Base-by-base conservation (phyloP, 2,113 vertebrate species). In the Oreochromis aureus region DNA sequence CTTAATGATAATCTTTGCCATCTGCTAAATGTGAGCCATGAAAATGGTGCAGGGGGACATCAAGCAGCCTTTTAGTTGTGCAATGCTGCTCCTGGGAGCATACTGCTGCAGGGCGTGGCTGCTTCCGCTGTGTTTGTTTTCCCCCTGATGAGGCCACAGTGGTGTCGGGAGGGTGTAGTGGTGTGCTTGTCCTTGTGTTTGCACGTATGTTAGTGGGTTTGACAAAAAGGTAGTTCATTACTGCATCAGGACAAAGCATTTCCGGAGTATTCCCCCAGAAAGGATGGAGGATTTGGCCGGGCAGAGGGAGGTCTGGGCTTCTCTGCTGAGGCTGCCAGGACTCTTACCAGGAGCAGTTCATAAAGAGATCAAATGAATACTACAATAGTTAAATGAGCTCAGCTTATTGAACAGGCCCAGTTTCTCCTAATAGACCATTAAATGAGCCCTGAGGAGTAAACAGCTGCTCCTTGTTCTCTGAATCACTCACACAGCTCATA, bases 61-160 rank as follows among this genome's bases (percentile, higher is more conserved):
- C 5, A 59, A 32, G 30, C 0, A 0, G 13, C 56, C 27, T 0
- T 56, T 56, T 24, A 0, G 54, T 24, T 56, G 22, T 0, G 11
- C 10, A 6, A 56, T 24, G 54, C 11, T 13, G 54, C 22, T 56
- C 11, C 1, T 7, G 11, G 54, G n/a, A 1, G 1, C 54, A 56
- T 24, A 7, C 54, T 24, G 2, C 6, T 12, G 22, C 54, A 56
- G 22, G 54, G 54, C 10, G 19, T 3, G 54, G 54, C n/a, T 55
- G 1, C n/a, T 56, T 3, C n/a, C n/a, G 6, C 10, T 56, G 11
- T 56, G 54, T 56, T 24, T 0, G n/a, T 56, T 56, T 56, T 3
- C n/a, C 54, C 54, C n/a, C 2, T 24, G 54, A n/a, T 53, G 51
- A 4, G 10, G 54, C n/a, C 22, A 55, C 22, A 55, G 54, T 55